Evolutionary conservation across 2,797 vertebrate species (phyloP), one percentile per base, ranked within the genome.

Genomic region (Merluccius polli): DNA sequence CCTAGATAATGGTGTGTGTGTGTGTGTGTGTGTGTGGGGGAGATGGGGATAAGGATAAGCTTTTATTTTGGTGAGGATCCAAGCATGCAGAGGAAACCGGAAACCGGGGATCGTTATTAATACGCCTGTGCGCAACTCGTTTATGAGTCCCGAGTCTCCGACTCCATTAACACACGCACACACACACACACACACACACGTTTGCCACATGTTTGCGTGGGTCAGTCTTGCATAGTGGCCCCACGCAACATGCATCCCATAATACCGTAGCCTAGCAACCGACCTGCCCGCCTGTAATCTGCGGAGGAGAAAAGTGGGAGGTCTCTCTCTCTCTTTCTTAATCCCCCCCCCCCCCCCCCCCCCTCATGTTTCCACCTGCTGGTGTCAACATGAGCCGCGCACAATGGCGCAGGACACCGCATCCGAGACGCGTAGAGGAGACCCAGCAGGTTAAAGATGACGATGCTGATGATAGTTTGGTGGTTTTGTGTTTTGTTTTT

Each of bases 251-350:
- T n/a, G n/a, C n/a, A n/a, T n/a, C n/a, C n/a, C n/a, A n/a, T n/a
- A n/a, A n/a, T n/a, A n/a, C n/a, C n/a, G n/a, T 11, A 30, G 7
- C 31, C 69, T 7, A 11, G 2, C 9, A 31, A 72, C 24, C 1
- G 21, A 13, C 8, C 29, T 32, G 72, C 12, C 15, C 12, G 38
- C 12, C 74, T 24, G 6, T 88, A 83, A 88, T 87, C 84, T 77
- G 87, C 74, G 74, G 79, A 15, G 78, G 84, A 87, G 79, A 83
- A 87, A 76, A 81, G 88, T 81, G 73, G 88, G 90, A 86, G 89
- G 86, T 79, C 41, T 83, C 77, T 81, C 75, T 41, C 63, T 1
- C n/a, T n/a, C n/a, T 75, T 16, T 10, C 18, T 70, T 92, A 91
- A 92, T 91, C 90, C 89, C 72, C 8, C n/a, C n/a, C n/a, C n/a